Base-by-base conservation (phyloP, 2,797 vertebrate species). In the Gouania willdenowi region DNA sequence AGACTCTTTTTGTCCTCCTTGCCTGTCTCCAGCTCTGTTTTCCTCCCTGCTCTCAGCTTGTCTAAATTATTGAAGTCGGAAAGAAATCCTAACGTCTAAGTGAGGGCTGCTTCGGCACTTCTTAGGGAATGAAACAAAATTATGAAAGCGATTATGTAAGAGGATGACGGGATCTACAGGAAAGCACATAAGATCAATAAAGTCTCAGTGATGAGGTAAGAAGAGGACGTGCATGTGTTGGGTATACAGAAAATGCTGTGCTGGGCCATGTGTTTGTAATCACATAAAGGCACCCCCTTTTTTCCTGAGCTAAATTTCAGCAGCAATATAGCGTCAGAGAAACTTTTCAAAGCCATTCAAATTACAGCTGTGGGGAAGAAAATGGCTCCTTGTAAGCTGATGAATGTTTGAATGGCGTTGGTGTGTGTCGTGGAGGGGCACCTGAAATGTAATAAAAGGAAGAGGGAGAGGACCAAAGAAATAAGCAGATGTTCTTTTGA, bases 401-500 rank as follows among this genome's bases (percentile, higher is more conserved):
- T 32, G 33, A 55, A 46, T 38, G 55, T 75, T 70, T 72, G 28
- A 54, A 67, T 66, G 10, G n/a, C 41, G 25, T 33, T 66, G 60
- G 20, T 51, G 62, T 51, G 62, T 61, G 65, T 75, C 66, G 64
- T 67, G 36, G 64, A 46, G 44, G 58, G 59, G 46, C 76, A 81
- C 68, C 81, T 81, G 71, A 79, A 68, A 75, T 33, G 58, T 42
- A 62, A 75, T 64, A 63, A 74, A 59, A 20, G 6, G 20, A 43
- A 44, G 44, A 41, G 20, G 61, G 44, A 69, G 68, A 54, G 47
- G 58, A 23, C 71, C 66, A 63, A 73, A 86, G 82, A 81, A 79
- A 81, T 70, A 71, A 52, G 71, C 77, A 83, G 70, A 76, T 85
- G 82, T 82, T 78, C 75, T 35, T 85, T 83, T 84, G 77, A 82